A percentile compares a stretch with the other conserved stretches of the same genome.
Conservation (phyloP, 2,113 vertebrate species). For the Piprites chloris region DNA sequence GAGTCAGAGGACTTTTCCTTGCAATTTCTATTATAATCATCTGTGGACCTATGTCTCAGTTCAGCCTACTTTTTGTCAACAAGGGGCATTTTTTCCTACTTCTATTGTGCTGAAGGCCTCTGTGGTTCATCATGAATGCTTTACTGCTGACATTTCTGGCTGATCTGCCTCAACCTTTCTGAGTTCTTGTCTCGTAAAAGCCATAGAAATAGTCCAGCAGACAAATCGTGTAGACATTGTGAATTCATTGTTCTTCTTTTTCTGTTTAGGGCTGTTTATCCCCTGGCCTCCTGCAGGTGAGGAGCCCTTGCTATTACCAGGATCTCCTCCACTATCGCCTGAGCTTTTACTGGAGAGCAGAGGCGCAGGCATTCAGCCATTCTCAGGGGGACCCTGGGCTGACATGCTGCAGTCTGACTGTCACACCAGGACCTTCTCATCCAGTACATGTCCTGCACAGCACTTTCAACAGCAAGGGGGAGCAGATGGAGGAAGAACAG, state of each 20-base stretch:
- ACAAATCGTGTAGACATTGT: neutral
- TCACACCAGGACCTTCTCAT: neutral
- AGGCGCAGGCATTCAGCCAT: accelerated
- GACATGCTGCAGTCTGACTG: neutral
- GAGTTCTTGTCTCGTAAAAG: neutral
- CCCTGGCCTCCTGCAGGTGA: neutral
- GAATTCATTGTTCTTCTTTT: neutral
- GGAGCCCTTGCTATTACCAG: neutral
- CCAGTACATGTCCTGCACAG: neutral
- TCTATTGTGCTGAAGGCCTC: neutral
- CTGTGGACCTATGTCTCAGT: neutral
- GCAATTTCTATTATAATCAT: neutral
- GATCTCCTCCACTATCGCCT: neutral
- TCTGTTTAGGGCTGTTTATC: neutral
- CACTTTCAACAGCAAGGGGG: neutral
- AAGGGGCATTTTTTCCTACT: neutral
- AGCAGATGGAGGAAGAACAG: neutral
- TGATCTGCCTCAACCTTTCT: neutral
- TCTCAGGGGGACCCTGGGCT: neutral
- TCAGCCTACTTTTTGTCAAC: neutral
- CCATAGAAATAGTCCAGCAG: neutral
- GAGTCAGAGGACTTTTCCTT: neutral
- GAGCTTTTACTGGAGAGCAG: neutral
- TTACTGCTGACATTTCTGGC: neutral
- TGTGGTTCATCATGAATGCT: neutral